Base-by-base conservation (phyloP, 1,140 invertebrate genomes). In the Ladona fulva region DNA sequence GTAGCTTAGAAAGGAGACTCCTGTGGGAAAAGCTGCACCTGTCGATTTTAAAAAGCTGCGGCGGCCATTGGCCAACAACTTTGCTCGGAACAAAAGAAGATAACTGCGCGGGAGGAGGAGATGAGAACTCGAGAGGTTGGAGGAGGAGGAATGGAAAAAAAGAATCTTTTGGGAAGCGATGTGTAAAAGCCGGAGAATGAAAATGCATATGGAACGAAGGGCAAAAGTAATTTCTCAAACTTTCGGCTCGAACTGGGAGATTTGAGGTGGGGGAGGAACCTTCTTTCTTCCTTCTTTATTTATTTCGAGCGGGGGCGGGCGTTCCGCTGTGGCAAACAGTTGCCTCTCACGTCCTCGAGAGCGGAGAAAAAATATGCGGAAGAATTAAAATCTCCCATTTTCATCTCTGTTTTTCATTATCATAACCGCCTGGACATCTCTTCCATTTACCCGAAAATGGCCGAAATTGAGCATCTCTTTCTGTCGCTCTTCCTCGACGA, bases 161-260 rank as follows among this genome's bases (percentile, higher is more conserved):
- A 22, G 52, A 66, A 66, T 66, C 52, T 66, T 66, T 66, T 66
- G 52, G 52, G 52, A 19, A 66, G 52, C 52, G 52, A 66, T 22
- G 52, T 66, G 52, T 66, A 66, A 66, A 66, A 66, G 52, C 52
- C 52, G 52, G 14, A 22, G 52, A 66, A 66, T 66, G 52, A 22
- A 66, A 66, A 66, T 66, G 52, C 52, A 66, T 66, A 66, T 66
- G 52, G 52, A 66, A 66, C 52, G 52, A 66, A 66, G 12, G 52
- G 52, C 29, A 66, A 66, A 66, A 66, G 52, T 66, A 66, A 66
- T 66, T 66, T 66, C 52, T 66, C 52, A 66, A 66, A 66, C 52
- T 66, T 66, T 66, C n/a, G 52, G 12, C 52, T 66, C 52, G 16
- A 16, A 37, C 29, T 37, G 29, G 3, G 29, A 37, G 29, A 37